Evolutionary conservation across 2,113 vertebrate species (phyloP), one percentile per base, ranked within the genome.

Genomic region (Ovis canadensis): DNA sequence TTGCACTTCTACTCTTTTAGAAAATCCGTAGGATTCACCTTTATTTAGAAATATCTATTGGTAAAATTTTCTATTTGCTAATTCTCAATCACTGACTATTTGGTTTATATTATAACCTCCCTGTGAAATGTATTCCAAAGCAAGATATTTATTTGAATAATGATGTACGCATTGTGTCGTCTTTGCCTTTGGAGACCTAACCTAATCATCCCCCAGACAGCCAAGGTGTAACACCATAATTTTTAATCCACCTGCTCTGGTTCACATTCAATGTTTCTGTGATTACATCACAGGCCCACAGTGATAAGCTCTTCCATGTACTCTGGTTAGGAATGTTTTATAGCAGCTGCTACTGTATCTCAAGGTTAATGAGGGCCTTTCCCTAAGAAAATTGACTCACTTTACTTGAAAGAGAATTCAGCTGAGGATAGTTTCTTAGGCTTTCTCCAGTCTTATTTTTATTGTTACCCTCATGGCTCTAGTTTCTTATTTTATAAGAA

Each of bases 21-120:
- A 80, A 96, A 97, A 80, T 55, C 33, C 71, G 43, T 62, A 85
- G 57, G 33, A n/a, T 78, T 96, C 25, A 87, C 8, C 25, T 96
- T 96, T 67, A 81, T 90, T 93, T 84, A 59, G 25, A 88, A 57
- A 55, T n/a, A 62, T 15, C 1, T 92, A 12, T 48, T 84, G 40
- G 27, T 80, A 92, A 43, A 93, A 52, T 74, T 91, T 97, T 96
- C n/a, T 57, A 90, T 71, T 40, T 96, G 45, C 52, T 80, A 86
- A 77, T 82, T 95, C 52, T 52, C 33, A 55, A 21, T 57, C 12
- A 62, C 25, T 89, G 85, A 36, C 17, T 17, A 23, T 92, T 95
- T 97, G 59, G 1, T 43, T 90, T 74, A 40, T 62, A 95, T 29
- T 80, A 43, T 48, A 50, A 96, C 36, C 6, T 93, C 31, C 25